Base-by-base conservation (phyloP, 1,140 invertebrate genomes). In the Brachionus calyciflorus region DNA sequence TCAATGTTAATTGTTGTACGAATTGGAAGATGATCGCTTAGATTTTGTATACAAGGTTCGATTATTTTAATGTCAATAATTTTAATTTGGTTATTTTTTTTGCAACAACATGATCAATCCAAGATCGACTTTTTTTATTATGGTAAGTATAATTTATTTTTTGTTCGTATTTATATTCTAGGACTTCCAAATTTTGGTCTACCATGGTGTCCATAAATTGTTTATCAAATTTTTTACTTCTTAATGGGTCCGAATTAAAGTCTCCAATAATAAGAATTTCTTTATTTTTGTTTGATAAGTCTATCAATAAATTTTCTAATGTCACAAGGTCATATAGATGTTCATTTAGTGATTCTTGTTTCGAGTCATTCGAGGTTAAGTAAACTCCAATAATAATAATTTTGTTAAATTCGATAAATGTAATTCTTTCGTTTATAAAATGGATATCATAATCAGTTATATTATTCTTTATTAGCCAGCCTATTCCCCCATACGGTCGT, bases 341-440 rank as follows among this genome's bases (percentile, higher is more conserved):
- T 17, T 57, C 24, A 28, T 30, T 30, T 30, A 57, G 53, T 14
- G 53, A 57, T 33, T 57, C 53, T 57, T 30, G 24, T 30, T 28
- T 57, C 10, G 24, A 30, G 28, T 57, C 28, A 33, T 57, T 57
- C 3, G 26, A 57, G 24, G 53, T 30, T 57, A 57, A 30, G 17
- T 57, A 57, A 14, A 57, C 53, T 57, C 53, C 53, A 30, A 57
- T 57, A 30, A 57, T 57, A 14, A 30, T 57, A 30, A 57, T 57
- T 28, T 57, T 33, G 24, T 17, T 30, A 17, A 57, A 14, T 12
- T 57, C 53, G 28, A 57, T 28, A 57, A 28, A 30, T 57, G 53
- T 57, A 14, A 57, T 30, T 30, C 53, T 28, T 57, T 57, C 26
- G n/a, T 57, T 57, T 7, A 30, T 28, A 57, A 57, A 57, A 57